Conservation (phyloP, 2,113 vertebrate genomes). For the Hippocampus zosterae region DNA sequence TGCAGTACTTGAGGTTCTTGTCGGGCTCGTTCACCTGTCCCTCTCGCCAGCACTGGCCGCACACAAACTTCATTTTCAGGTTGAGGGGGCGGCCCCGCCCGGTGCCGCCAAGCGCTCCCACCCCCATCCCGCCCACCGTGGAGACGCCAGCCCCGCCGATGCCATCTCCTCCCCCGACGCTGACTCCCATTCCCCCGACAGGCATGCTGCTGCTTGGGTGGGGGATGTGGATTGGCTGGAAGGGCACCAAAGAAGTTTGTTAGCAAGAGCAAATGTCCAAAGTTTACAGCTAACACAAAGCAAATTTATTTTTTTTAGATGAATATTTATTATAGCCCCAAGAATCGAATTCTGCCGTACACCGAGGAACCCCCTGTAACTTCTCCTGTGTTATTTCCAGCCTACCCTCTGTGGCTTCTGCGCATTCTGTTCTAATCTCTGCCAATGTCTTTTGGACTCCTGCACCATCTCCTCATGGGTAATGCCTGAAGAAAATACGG, state of each 20-base stretch:
- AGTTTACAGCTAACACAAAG: too few species aligned
- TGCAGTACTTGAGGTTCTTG: constrained; percentile 97
- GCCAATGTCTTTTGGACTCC: constrained; percentile 95
- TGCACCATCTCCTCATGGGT: constrained; percentile 96
- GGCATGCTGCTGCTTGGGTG: constrained; percentile 55
- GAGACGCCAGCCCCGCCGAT: constrained; percentile 52
- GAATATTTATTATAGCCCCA: too few species aligned
- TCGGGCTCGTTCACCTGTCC: constrained; percentile 96
- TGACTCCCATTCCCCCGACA: constrained; percentile 48
- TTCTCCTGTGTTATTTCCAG: neutral
- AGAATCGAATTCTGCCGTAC: neutral
- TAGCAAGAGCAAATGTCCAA: neutral
- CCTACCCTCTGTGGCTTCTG: constrained; percentile 74
- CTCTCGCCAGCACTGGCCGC: constrained; percentile 95
- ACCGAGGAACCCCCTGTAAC: neutral
- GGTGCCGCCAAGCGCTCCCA: constrained; percentile 47
- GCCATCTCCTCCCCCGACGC: constrained; percentile 49
- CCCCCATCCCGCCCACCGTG: constrained; percentile 37
- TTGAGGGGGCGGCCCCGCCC: constrained; percentile 67
- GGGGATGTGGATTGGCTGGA: constrained; percentile 62
- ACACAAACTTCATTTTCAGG: constrained; percentile 98
- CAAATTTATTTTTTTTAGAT: too few species aligned
- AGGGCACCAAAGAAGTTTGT: neutral
- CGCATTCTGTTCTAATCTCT: constrained; percentile 85
- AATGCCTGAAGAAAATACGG: constrained; percentile 75